Conservation (phyloP, 1,140 invertebrate species). For the Drosophila setifemur region DNA sequence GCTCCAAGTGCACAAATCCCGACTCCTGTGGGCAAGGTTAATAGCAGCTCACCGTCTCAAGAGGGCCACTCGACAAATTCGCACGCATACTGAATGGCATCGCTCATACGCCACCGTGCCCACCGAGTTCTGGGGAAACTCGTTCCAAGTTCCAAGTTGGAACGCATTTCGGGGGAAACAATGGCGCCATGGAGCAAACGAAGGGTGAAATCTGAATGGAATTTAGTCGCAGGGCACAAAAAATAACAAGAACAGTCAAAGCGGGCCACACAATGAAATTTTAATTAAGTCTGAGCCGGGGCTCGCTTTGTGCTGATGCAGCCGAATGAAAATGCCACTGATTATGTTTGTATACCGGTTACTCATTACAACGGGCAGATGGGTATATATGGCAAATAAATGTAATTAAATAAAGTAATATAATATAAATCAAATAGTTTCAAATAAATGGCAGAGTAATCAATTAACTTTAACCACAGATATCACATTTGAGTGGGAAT, state of each 20-base stretch:
- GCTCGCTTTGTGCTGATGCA: constrained; percentile 70
- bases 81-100: constrained; percentile 16
- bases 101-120: not conserved
- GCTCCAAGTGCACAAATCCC: constrained; percentile 20
- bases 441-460: too few relatives aligned
- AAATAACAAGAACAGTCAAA: constrained; percentile 48
- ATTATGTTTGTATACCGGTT: constrained; percentile 52
- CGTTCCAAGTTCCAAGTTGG: too few relatives aligned
- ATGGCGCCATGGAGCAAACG: constrained; percentile 13
- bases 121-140: constrained; percentile 1
- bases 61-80: constrained; percentile 12
- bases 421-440: not conserved
- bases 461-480: too few relatives aligned
- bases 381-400: not conserved
- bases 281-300: constrained; percentile 72
- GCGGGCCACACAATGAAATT: constrained; percentile 72
- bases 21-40: constrained; percentile 27
- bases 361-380: not conserved
- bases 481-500: too few relatives aligned
- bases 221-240: constrained; percentile 27
- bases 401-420: not conserved
- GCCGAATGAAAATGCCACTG: constrained; percentile 76
- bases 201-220: constrained; percentile 40
- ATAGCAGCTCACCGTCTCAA: constrained; percentile 30
- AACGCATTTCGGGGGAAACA: constrained; percentile 31